Percentiles rank a stretch among this genome's conserved stretches.
Evolutionary conservation across 2,113 vertebrate genomes (phyloP).

Genomic region (Cettia cetti): DNA sequence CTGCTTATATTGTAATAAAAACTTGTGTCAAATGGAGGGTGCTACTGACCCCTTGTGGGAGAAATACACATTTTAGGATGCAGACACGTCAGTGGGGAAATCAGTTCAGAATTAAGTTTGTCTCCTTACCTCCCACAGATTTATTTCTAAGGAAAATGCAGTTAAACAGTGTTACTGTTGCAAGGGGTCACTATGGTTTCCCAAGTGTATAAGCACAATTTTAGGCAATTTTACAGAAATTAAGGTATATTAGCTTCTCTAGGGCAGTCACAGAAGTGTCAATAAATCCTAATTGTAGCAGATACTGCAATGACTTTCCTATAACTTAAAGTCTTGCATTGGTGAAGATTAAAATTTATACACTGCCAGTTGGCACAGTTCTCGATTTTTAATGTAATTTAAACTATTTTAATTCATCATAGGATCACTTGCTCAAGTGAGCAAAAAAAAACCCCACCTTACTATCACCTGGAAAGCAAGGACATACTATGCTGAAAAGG

Average conservation of each 20-base stretch:
- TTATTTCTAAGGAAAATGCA: neutral
- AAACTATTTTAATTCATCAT: neutral
- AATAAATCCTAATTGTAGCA: neutral
- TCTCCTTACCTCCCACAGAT: neutral
- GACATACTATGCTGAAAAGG: neutral
- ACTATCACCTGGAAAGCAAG: neutral
- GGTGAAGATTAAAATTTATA: neutral
- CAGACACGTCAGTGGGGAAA: accelerated
- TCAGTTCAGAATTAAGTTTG: neutral
- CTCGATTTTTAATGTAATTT: neutral
- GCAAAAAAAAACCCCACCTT: neutral
- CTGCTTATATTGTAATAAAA: neutral
- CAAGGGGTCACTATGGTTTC: neutral
- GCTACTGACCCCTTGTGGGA: conserved; percentile 68
- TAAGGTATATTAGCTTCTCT: neutral
- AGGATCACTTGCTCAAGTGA: neutral
- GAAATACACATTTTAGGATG: neutral
- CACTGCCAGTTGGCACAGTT: neutral
- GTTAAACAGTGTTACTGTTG: neutral
- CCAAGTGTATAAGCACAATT: neutral
- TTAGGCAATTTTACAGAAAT: neutral
- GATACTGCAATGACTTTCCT: neutral
- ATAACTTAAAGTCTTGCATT: neutral
- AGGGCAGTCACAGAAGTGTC: neutral
- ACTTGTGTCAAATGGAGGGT: neutral